Evolutionary conservation across 2,797 vertebrate species (phyloP).

Genomic region (Chiloscyllium punctatum): DNA sequence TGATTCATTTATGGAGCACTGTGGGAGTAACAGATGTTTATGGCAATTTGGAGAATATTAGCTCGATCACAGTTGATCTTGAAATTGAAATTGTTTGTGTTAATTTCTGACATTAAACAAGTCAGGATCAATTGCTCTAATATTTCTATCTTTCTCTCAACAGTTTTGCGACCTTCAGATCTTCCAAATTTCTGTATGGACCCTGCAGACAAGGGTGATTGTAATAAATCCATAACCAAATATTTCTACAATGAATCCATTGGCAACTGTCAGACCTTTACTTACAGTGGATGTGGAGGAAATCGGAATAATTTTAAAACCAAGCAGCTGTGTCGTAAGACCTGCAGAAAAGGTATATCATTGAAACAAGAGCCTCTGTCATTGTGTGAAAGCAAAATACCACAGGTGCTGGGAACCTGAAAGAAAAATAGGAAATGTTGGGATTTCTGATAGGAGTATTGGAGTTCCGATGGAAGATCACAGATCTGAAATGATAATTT

Average conservation of each 20-base stretch:
- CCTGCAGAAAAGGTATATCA: conserved; percentile 65
- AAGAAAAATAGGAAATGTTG: background rate
- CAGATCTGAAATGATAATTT: background rate
- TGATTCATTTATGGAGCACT: background rate
- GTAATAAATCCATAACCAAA: conserved; percentile 56
- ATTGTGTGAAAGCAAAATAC: background rate
- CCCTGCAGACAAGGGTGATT: conserved; percentile 60
- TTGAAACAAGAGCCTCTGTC: background rate
- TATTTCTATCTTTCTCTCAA: conserved; percentile 36
- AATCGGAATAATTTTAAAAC: conserved; percentile 77
- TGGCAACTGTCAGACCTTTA: conserved; percentile 64
- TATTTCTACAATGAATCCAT: conserved; percentile 61
- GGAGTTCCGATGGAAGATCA: background rate
- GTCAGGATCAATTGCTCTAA: conserved; percentile 43
- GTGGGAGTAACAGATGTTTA: background rate
- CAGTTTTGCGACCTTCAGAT: conserved; percentile 47
- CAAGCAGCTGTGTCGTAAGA: conserved; percentile 60
- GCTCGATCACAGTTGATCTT: conserved; percentile 29
- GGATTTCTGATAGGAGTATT: too few relatives aligned
- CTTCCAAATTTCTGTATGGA: conserved; percentile 56
- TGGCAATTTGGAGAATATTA: background rate
- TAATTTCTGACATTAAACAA: conserved; percentile 42
- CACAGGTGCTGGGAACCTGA: background rate
- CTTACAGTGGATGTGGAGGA: conserved; percentile 79
- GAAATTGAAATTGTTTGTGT: conserved; percentile 43